Conservation (phyloP, 2,113 vertebrate species). For the Larimichthys polyactis region DNA sequence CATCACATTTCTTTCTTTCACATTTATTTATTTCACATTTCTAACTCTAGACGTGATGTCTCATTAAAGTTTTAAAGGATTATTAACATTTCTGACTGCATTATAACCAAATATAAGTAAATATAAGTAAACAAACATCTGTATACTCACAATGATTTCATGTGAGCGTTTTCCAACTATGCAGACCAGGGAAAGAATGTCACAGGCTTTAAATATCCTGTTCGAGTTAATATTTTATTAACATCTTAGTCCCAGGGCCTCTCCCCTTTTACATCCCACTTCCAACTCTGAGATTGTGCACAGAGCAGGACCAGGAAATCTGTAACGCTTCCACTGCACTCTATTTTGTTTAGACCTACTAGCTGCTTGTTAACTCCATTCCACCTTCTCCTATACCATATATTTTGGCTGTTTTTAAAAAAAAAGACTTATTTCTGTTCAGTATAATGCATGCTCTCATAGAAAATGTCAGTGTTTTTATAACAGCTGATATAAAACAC, state of each 20-base stretch:
- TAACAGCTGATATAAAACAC: neutral
- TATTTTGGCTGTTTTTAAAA: neutral
- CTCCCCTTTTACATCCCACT: conserved; percentile 40
- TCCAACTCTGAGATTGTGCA: conserved; percentile 50
- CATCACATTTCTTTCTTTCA: neutral
- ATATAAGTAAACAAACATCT: neutral
- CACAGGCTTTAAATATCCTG: conserved; percentile 75
- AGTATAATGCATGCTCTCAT: neutral
- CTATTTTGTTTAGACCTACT: neutral
- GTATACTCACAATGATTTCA: neutral
- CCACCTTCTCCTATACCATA: neutral
- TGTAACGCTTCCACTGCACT: neutral
- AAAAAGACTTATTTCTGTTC: neutral
- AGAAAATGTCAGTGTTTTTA: neutral
- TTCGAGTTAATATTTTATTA: conserved; percentile 79
- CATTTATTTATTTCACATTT: neutral
- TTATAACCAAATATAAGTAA: neutral
- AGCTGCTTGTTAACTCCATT: neutral
- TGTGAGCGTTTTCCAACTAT: conserved; percentile 50
- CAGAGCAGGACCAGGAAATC: conserved; percentile 24
- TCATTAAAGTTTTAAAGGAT: neutral
- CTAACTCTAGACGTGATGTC: neutral
- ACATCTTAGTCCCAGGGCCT: conserved; percentile 56
- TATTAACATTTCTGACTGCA: neutral
- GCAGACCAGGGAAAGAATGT: conserved; percentile 61